Percentiles rank a stretch among this genome's conserved stretches.
Evolutionary conservation across 2,797 vertebrate genomes (phyloP).

Genomic region (Bovichtus variegatus): DNA sequence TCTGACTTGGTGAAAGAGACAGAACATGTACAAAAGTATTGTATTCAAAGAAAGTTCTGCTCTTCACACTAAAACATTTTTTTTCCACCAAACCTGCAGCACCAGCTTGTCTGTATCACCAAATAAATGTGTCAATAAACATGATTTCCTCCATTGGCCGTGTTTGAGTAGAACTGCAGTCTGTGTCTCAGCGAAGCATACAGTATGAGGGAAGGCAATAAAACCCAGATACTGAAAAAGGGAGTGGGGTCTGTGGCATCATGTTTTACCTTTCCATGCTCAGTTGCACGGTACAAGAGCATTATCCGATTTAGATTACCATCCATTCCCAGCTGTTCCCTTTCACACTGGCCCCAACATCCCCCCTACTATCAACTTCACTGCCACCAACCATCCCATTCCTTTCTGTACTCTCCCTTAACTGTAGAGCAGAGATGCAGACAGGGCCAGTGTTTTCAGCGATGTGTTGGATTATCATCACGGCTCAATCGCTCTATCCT

Average conservation of each 20-base stretch:
- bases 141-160: not conserved
- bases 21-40: not conserved
- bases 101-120: not conserved
- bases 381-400: slow-evolving; percentile 52
- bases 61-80: not conserved
- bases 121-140: slow-evolving; percentile 18
- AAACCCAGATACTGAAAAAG: slow-evolving; percentile 44
- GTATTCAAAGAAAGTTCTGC: slow-evolving; percentile 18
- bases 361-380: slow-evolving; percentile 42
- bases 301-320: slow-evolving; percentile 82
- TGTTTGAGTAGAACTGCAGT: slow-evolving; percentile 9
- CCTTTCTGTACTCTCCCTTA: slow-evolving; percentile 42
- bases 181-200: slow-evolving; percentile 14
- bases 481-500: slow-evolving; percentile 50
- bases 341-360: slow-evolving; percentile 61
- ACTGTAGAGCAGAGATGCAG: slow-evolving; percentile 43
- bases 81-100: not conserved
- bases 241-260: slow-evolving; percentile 45
- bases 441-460: slow-evolving; percentile 55
- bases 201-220: slow-evolving; percentile 11
- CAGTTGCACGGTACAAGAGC: slow-evolving; percentile 56
- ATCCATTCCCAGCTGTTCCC: slow-evolving; percentile 66
- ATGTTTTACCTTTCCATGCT: slow-evolving; percentile 54
- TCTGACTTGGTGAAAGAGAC: slow-evolving; percentile 55
- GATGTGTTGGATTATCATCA: slow-evolving; percentile 67